Evolutionary conservation across 1,140 invertebrate genomes (phyloP).

Genomic region (Drosophila athabasca): DNA sequence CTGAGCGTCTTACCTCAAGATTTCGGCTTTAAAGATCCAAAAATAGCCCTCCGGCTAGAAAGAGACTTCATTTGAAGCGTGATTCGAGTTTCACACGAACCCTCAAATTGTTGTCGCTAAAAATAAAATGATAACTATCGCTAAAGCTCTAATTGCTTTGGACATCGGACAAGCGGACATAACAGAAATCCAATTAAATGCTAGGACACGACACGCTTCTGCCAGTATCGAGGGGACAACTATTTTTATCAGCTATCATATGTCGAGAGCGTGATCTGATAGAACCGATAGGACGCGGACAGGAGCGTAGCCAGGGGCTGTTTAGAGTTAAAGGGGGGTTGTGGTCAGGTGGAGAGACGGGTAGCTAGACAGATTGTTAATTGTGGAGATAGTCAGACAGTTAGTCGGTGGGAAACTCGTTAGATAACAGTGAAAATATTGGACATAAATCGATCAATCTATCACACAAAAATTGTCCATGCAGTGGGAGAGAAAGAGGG

Average conservation of each 20-base stretch:
- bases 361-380: neutral
- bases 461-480: too few relatives aligned
- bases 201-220: conserved; percentile 37
- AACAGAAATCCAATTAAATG: conserved; percentile 51
- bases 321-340: neutral
- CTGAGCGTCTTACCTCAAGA: conserved; percentile 17
- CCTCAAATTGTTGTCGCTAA: conserved; percentile 45
- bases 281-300: conserved; percentile 9
- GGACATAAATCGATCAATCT: too few relatives aligned
- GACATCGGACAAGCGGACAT: conserved; percentile 21
- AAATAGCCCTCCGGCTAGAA: conserved; percentile 26
- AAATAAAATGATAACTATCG: conserved; percentile 50
- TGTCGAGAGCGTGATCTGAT: conserved; percentile 38
- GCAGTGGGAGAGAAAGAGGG: too few relatives aligned
- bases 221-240: neutral
- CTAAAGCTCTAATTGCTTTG: conserved; percentile 48
- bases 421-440: too few relatives aligned
- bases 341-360: neutral
- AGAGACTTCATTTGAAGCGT: conserved; percentile 35
- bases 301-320: conserved; percentile 7
- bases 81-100: conserved; percentile 52
- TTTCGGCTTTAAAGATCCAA: conserved; percentile 34
- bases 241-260: conserved; percentile 47
- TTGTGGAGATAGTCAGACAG: neutral
- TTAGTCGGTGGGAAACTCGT: too few relatives aligned